Evolutionary conservation across 2,888 invertebrate genomes (phyloP), one percentile per base, ranked within the genome.

Genomic region (Cheilosia impressa): DNA sequence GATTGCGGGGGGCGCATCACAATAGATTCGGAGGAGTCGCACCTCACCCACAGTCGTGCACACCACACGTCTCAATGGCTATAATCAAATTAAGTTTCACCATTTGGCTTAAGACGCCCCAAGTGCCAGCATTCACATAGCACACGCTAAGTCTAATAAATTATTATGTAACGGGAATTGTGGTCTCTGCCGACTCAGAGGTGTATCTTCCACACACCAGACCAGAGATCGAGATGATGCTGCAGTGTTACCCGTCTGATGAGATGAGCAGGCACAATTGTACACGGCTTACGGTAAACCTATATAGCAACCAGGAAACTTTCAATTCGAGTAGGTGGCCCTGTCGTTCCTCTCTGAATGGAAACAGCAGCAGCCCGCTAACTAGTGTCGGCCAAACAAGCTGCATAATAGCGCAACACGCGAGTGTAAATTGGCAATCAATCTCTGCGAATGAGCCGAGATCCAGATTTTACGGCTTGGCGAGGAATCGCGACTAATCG

Each of bases 121-220:
- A 45, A 66, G 78, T 65, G 65, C 60, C 58, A 53, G 55, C 58
- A 52, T 55, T 71, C 60, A 69, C 83, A 79, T 34, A 66, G 57
- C 63, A 80, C 75, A 84, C 58, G 75, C 69, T 34, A 69, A 41
- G 57, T 52, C 38, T 53, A 57, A 80, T 85, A 85, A 81, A 80
- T 85, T 85, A 80, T 85, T 80, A 85, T 76, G 84, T 81, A 85
- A 85, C 84, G 80, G 84, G 84, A 84, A 80, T 69, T 60, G 71
- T 65, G 83, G 77, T 81, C 57, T 72, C 19, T 22, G 31, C 31
- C 0, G 31, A 31, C 9, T 43, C 43, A 13, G 52, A 45, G 57
- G 58, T 43, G 45, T 62, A 53, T 82, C 69, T 57, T 41, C 41
- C 41, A 34, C 15, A 15, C 34, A 24, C 38, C 38, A 38, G 38